phyloP scores from a whole-genome alignment of 2,113 vertebrate genomes.

The Toxotes jaculatrix region DNA sequence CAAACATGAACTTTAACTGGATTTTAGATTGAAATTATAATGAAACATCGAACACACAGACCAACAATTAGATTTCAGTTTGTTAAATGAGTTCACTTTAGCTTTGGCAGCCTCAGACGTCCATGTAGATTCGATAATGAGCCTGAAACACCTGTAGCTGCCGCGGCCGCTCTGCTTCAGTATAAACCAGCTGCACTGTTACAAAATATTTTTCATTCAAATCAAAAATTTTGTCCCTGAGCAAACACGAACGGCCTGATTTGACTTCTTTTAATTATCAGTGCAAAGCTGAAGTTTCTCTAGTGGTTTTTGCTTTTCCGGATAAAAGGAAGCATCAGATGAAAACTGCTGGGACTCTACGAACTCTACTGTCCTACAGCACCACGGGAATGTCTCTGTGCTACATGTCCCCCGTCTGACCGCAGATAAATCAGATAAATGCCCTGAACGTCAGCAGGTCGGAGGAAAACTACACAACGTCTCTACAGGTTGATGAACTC shows the following conservation, averaged over 20 bases:
- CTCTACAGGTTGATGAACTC: neutral
- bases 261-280: neutral
- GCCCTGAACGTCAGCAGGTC: constrained; percentile 23
- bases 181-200: constrained; percentile 17
- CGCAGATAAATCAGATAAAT: constrained; percentile 11
- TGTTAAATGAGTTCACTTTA: too few species aligned
- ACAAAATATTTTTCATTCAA: neutral
- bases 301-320: constrained; percentile 50
- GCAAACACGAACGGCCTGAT: constrained; percentile 41
- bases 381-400: constrained; percentile 34
- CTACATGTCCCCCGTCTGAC: constrained; percentile 21
- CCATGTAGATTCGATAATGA: neutral
- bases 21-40: too few species aligned
- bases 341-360: constrained; percentile 17
- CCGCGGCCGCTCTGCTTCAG: neutral
- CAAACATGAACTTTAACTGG: too few species aligned
- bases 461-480: constrained; percentile 4
- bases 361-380: constrained; percentile 42
- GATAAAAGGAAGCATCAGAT: neutral
- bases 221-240: constrained; percentile 55
- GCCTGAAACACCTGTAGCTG: neutral
- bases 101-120: neutral
- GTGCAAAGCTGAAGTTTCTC: constrained; percentile 16
- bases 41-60: too few species aligned
- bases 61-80: too few species aligned